Evolutionary conservation across 2,888 invertebrate genomes (phyloP).

Genomic region (Morinoia aosen): DNA sequence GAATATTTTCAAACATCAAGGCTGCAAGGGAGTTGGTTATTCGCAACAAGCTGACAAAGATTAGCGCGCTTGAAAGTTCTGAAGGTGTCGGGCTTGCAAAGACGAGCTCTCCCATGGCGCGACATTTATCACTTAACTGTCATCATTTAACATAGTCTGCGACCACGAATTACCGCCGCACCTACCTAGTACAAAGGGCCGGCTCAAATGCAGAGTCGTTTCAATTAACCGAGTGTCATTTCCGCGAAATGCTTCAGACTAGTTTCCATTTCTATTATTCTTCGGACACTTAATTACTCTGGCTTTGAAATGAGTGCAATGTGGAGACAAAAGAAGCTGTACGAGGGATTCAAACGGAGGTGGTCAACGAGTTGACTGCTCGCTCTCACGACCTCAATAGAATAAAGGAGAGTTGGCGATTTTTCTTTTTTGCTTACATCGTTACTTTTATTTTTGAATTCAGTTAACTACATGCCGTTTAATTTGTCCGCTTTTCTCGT

Average conservation of each 20-base stretch:
- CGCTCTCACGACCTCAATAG: not conserved
- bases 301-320: conserved; percentile 26
- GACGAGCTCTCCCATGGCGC: not conserved
- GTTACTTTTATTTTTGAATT: not conserved
- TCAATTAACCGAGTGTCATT: conserved; percentile 51
- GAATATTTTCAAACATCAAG: not conserved
- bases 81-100: not conserved
- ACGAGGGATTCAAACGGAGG: not conserved
- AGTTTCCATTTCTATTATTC: conserved; percentile 53
- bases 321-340: conserved; percentile 20
- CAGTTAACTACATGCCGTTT: not conserved
- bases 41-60: not conserved
- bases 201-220: conserved; percentile 18
- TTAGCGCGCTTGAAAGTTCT: not conserved
- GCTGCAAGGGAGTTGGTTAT: not conserved
- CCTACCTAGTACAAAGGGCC: not conserved
- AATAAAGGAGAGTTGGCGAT: not conserved
- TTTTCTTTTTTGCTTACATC: not conserved
- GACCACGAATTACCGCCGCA: not conserved
- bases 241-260: conserved; percentile 39
- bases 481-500: not conserved
- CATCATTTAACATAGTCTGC: not conserved
- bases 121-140: conserved; percentile 13
- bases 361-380: not conserved
- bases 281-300: conserved; percentile 47